phyloP scores from a whole-genome alignment of 2,888 invertebrate species.

The Ashinkailepas kermadecensis region DNA sequence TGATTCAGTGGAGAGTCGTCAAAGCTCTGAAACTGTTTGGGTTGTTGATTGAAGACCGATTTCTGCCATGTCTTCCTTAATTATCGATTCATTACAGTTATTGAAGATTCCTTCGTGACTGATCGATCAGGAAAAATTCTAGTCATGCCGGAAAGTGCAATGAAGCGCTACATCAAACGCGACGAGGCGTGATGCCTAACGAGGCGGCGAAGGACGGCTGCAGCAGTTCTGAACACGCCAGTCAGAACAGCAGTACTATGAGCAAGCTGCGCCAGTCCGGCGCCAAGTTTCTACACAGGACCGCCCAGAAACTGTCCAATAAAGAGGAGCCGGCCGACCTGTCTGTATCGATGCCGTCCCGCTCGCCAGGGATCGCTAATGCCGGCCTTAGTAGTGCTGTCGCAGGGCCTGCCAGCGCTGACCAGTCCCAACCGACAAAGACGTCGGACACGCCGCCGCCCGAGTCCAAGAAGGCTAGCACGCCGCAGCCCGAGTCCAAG shows the following conservation, averaged over 20 bases:
- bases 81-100: no score
- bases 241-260: background rate
- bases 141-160: no score
- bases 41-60: no score
- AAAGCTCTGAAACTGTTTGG: no score
- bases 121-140: no score
- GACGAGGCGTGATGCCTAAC: background rate
- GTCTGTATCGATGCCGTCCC: background rate
- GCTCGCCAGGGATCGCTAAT: background rate
- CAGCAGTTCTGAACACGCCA: background rate
- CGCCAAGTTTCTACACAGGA: background rate
- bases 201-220: background rate
- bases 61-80: no score
- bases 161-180: no score
- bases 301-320: background rate
- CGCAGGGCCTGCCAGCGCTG: background rate
- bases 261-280: constrained; percentile 5
- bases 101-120: no score
- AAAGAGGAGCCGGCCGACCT: background rate
- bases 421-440: background rate
- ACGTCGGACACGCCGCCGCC: background rate
- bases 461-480: background rate
- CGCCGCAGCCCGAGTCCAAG: background rate
- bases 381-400: no score
- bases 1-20: no score